phyloP scores from a whole-genome alignment of 1,140 invertebrate genomes.

The Orchestia grillus region DNA sequence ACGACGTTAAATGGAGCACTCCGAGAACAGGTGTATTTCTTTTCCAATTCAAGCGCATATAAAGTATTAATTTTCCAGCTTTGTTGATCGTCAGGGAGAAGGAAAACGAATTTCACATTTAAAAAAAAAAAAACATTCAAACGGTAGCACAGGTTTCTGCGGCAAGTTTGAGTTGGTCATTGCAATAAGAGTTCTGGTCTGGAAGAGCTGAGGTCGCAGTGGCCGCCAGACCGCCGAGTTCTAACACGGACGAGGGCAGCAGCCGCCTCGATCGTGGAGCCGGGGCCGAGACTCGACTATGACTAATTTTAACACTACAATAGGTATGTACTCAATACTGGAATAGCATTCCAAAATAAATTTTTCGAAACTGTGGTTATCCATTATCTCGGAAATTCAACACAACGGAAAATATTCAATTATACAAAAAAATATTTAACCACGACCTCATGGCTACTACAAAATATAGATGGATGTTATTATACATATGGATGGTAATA shows the following conservation, averaged over 20 bases:
- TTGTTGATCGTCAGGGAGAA: not conserved
- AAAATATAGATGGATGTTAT: constrained; percentile 47
- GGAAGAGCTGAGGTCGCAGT: not conserved
- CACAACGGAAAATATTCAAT: constrained; percentile 3
- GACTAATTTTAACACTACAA: constrained; percentile 48
- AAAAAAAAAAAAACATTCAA: not conserved
- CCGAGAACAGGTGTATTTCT: not conserved
- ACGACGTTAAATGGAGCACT: no score
- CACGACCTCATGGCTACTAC: not conserved
- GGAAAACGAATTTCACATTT: no score
- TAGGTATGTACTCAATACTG: constrained; percentile 45
- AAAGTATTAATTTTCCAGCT: not conserved
- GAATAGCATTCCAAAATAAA: constrained; percentile 54
- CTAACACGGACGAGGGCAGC: not conserved
- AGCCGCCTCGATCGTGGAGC: not conserved
- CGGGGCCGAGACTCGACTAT: constrained; percentile 11
- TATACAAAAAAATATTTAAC: constrained; percentile 8
- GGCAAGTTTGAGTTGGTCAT: not conserved
- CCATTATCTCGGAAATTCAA: constrained; percentile 27
- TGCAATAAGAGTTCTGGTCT: not conserved
- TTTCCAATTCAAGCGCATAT: not conserved
- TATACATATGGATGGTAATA: constrained; percentile 36
- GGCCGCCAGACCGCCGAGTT: not conserved
- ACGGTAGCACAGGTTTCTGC: not conserved
- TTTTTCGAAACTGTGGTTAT: constrained; percentile 3